phyloP scores from a whole-genome alignment of 1,140 invertebrate genomes.

The Bradynema listronoti region DNA sequence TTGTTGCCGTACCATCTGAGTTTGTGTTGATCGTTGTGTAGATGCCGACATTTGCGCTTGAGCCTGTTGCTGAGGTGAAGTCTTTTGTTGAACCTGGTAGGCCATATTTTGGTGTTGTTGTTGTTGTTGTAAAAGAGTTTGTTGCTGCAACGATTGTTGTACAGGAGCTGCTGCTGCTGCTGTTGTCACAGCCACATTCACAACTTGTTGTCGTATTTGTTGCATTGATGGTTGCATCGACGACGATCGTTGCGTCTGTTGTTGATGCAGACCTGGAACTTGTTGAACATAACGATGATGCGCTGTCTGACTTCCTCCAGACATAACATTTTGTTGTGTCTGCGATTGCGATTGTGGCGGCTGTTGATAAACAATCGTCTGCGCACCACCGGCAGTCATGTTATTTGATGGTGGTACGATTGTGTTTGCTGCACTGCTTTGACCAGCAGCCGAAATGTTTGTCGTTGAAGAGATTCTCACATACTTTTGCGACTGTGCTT shows the following conservation, averaged over 20 bases:
- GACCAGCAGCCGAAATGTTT: no score
- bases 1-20: no score
- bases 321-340: neutral
- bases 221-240: neutral
- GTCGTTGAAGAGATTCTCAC: neutral
- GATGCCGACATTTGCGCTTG: no score
- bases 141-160: neutral
- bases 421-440: no score
- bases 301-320: no score
- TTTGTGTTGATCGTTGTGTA: no score
- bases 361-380: no score
- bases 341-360: no score
- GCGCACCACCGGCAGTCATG: no score
- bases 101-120: neutral
- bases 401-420: no score
- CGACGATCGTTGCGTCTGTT: neutral
- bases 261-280: neutral
- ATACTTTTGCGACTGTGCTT: neutral
- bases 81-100: neutral
- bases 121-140: neutral
- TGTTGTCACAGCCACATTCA: conserved; percentile 2
- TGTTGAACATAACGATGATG: neutral
- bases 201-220: neutral
- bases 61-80: no score
- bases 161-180: neutral